A percentile compares a stretch with the other conserved stretches of the same genome.
Evolutionary conservation across 2,888 invertebrate genomes (phyloP).

Genomic region (Caenorhabditis drosophilae): DNA sequence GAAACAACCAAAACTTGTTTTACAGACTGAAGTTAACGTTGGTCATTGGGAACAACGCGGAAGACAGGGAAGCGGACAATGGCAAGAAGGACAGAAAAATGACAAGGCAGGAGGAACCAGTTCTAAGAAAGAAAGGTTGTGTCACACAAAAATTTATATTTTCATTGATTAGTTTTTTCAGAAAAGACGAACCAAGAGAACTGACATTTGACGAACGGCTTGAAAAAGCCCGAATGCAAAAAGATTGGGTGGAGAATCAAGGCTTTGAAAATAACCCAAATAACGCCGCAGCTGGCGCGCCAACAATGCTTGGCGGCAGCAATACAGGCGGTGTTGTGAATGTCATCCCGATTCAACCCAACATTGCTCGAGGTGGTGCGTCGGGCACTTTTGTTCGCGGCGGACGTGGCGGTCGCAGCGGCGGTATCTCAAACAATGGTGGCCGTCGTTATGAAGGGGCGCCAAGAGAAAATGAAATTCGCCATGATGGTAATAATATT

Average conservation of each 20-base stretch:
- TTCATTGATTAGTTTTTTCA: too few relatives aligned
- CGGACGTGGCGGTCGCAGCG: not conserved
- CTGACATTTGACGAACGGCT: slow-evolving; percentile 55
- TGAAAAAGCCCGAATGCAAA: slow-evolving; percentile 45
- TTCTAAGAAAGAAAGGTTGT: too few relatives aligned
- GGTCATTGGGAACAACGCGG: not conserved
- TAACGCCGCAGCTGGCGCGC: not conserved
- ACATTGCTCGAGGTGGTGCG: not conserved
- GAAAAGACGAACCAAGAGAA: slow-evolving; percentile 32
- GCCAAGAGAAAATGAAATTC: not conserved
- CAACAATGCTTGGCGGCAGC: too few relatives aligned
- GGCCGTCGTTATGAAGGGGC: not conserved
- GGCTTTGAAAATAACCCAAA: slow-evolving; percentile 2
- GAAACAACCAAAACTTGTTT: too few relatives aligned
- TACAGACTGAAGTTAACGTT: slow-evolving; percentile 2
- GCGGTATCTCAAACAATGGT: not conserved
- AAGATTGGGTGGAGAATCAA: slow-evolving; percentile 40
- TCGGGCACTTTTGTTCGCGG: not conserved
- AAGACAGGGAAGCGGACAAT: slow-evolving; percentile 1
- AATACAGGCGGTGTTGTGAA: slow-evolving; percentile 1
- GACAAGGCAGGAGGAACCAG: too few relatives aligned
- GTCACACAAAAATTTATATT: too few relatives aligned
- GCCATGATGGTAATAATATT: not conserved
- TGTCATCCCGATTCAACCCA: not conserved
- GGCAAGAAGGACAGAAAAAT: slow-evolving; percentile 17